Percentiles rank a stretch among this genome's conserved stretches.
phyloP scores from a whole-genome alignment of 1,140 invertebrate genomes.

The Brachionus koreanus region DNA sequence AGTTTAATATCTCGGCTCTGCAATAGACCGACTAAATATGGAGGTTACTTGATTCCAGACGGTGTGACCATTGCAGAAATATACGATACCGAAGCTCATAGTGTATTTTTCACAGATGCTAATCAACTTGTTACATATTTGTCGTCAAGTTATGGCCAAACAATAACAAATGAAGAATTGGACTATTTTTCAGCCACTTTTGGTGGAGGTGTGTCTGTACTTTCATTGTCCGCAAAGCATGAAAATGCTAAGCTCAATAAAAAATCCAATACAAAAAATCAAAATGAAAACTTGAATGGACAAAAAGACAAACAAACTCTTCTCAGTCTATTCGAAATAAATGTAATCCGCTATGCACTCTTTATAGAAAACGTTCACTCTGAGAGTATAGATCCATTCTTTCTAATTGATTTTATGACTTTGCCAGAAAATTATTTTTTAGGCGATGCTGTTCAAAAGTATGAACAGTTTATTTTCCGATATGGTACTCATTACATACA shows the following conservation, averaged over 20 bases:
- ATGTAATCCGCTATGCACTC: conserved; percentile 34
- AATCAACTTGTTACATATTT: conserved; percentile 32
- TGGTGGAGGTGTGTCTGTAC: not conserved
- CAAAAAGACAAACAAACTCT: conserved; percentile 29
- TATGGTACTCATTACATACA: conserved; percentile 42
- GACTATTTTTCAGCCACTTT: conserved; percentile 35
- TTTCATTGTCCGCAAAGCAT: not conserved
- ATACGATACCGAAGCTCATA: conserved; percentile 43
- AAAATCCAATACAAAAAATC: not conserved
- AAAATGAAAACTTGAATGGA: not conserved
- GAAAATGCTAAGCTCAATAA: conserved; percentile 25
- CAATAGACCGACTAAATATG: conserved; percentile 35
- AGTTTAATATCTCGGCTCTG: conserved; percentile 30
- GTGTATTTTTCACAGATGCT: conserved; percentile 32
- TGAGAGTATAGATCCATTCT: conserved; percentile 33
- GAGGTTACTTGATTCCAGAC: conserved; percentile 18
- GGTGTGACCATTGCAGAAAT: conserved; percentile 38
- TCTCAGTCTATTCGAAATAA: conserved; percentile 18
- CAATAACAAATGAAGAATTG: conserved; percentile 39
- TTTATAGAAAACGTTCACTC: conserved; percentile 31
- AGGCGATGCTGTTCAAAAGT: not conserved
- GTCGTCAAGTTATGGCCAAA: conserved; percentile 20
- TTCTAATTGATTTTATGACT: conserved; percentile 44
- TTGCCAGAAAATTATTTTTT: conserved; percentile 36
- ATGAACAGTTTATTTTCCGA: conserved; percentile 41